phyloP scores from a whole-genome alignment of 2,113 vertebrate species.

The Gobius niger region DNA sequence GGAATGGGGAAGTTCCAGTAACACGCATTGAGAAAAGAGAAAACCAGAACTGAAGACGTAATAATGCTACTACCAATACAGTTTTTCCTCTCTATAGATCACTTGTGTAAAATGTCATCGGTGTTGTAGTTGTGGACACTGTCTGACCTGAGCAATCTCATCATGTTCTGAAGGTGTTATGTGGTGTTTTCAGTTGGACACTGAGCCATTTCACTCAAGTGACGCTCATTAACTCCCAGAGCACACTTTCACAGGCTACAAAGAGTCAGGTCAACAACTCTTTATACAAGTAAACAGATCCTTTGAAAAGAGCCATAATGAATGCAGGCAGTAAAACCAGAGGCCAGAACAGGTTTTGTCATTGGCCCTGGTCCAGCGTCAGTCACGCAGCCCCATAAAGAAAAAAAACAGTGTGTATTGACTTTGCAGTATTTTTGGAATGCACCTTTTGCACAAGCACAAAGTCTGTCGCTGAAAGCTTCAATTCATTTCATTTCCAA shows the following conservation, averaged over 20 bases:
- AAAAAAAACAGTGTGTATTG: conserved; percentile 11
- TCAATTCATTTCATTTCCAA: not conserved
- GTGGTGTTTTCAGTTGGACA: conserved; percentile 16
- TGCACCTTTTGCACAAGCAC: conserved; percentile 16
- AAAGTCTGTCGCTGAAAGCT: conserved; percentile 12
- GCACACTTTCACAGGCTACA: conserved; percentile 18
- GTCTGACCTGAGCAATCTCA: not conserved
- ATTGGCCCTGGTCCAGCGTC: conserved; percentile 2
- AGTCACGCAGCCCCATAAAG: conserved; percentile 13
- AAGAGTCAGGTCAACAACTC: conserved; percentile 9
- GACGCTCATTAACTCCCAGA: conserved; percentile 40
- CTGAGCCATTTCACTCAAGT: conserved; percentile 33
- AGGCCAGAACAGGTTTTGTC: conserved; percentile 30
- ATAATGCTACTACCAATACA: too few relatives aligned
- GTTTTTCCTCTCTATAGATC: too few relatives aligned
- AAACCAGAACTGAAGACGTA: not conserved
- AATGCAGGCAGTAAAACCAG: conserved; percentile 31
- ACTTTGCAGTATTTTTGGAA: conserved; percentile 27
- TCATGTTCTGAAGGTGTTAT: not conserved
- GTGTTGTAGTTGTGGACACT: not conserved
- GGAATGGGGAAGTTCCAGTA: not conserved
- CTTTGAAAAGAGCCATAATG: conserved; percentile 14
- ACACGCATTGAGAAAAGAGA: not conserved
- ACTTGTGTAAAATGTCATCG: too few relatives aligned
- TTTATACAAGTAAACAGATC: conserved; percentile 27